These are phyloP conservation scores for Triplophysa dalaica DNA, from an alignment of 2,113 vertebrate genomes.

Conservation along the genomic window DNA sequence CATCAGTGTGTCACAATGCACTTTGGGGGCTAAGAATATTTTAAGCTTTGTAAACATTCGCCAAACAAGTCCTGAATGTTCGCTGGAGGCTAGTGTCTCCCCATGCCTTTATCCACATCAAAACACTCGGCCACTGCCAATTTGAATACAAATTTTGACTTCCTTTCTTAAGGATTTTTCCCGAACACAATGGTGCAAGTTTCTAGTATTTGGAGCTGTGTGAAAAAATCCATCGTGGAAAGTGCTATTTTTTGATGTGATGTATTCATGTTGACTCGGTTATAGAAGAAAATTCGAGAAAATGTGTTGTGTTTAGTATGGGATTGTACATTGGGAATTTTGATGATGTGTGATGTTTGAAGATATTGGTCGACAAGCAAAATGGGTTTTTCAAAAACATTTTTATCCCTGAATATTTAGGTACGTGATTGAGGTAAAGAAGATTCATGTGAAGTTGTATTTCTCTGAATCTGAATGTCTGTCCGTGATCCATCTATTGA, in stretches of 20 bases:
- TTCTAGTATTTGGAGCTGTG: background rate
- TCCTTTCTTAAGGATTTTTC: slow-evolving; percentile 18
- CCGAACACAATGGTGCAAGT: background rate
- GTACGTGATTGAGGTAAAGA: background rate
- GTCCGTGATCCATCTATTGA: background rate
- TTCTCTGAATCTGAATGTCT: background rate
- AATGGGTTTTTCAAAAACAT: background rate
- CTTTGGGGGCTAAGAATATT: slow-evolving; percentile 63
- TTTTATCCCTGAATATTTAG: background rate
- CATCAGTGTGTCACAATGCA: slow-evolving; percentile 65
- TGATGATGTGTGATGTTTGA: too few relatives aligned
- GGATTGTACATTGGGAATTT: too few relatives aligned
- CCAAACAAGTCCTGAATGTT: slow-evolving; percentile 57
- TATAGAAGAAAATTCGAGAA: background rate
- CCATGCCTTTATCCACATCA: slow-evolving; percentile 45
- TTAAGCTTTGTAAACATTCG: slow-evolving; percentile 67
- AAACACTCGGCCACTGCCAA: slow-evolving; percentile 37
- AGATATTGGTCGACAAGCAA: background rate
- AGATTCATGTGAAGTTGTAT: background rate
- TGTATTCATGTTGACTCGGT: background rate
- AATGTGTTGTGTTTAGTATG: background rate
- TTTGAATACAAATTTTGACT: slow-evolving; percentile 43
- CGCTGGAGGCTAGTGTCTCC: slow-evolving; percentile 36
- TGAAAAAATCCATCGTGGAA: background rate
- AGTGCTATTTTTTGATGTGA: background rate